Conservation (phyloP, 2,888 invertebrate genomes). For the Dryadula phaetusa region DNA sequence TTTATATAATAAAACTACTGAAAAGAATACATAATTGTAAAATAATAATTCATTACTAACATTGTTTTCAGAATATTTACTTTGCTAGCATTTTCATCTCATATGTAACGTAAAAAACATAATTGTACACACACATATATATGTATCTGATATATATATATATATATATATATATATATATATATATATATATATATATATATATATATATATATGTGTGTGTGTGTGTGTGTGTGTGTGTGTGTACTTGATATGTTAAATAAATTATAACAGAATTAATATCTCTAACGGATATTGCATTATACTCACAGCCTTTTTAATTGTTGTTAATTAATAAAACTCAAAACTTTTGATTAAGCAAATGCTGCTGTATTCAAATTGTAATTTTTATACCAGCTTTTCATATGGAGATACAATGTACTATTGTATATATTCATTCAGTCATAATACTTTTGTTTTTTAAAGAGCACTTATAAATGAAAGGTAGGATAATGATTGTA, state of each 20-base stretch:
- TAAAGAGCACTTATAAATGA: conserved; percentile 1
- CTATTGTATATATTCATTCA: conserved; percentile 17
- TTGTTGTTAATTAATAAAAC: conserved; percentile 15
- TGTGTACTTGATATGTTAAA: background rate
- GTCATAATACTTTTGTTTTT: conserved; percentile 7
- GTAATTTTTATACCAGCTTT: conserved; percentile 13
- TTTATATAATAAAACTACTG: no score
- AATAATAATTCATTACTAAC: no score
- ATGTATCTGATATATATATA: no score
- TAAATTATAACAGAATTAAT: background rate
- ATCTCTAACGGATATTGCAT: background rate
- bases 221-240: no score
- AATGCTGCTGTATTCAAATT: conserved; percentile 2
- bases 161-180: no score
- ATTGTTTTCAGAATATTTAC: no score
- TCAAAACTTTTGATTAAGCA: conserved; percentile 22
- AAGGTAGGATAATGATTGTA: background rate
- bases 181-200: no score
- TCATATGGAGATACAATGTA: conserved; percentile 8
- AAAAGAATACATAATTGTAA: no score
- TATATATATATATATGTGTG: no score
- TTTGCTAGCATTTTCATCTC: no score
- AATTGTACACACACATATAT: no score
- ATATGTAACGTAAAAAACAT: no score
- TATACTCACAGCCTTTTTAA: conserved; percentile 3